Evolutionary conservation across 2,888 invertebrate genomes (phyloP).

Genomic region (Steinernema scapterisci): DNA sequence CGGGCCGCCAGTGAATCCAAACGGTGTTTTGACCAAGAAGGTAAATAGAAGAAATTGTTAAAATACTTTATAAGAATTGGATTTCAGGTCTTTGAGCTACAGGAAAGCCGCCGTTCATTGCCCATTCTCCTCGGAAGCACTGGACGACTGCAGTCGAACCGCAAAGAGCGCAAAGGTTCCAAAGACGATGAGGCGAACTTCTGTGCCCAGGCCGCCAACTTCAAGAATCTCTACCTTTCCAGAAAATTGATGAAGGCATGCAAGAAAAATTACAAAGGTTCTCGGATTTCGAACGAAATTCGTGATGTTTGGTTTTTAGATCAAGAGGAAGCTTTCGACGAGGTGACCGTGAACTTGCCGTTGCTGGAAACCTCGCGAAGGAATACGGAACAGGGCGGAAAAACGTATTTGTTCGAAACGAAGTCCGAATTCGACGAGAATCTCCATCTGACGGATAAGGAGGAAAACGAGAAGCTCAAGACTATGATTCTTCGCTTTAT

Average conservation of each 20-base stretch:
- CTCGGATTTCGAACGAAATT: neutral
- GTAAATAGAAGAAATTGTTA: too few relatives aligned
- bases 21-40: slow-evolving; percentile 12
- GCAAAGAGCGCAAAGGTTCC: neutral
- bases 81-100: neutral
- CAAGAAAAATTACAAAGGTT: neutral
- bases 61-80: neutral
- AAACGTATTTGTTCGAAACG: slow-evolving; percentile 22
- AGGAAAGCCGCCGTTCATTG: neutral
- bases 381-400: slow-evolving; percentile 13
- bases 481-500: neutral
- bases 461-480: neutral
- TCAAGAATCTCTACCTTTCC: slow-evolving; percentile 15
- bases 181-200: neutral
- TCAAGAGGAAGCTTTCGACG: slow-evolving; percentile 6
- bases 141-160: neutral
- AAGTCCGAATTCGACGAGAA: slow-evolving; percentile 22
- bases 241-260: neutral
- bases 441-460: slow-evolving; percentile 7
- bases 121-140: slow-evolving; percentile 19
- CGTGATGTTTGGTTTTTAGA: neutral
- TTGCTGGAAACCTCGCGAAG: slow-evolving; percentile 4
- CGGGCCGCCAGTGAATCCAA: neutral
- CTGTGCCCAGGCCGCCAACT: slow-evolving; percentile 18
- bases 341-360: slow-evolving; percentile 13